phyloP scores from a whole-genome alignment of 2,113 vertebrate genomes.

The Gila orcuttii region DNA sequence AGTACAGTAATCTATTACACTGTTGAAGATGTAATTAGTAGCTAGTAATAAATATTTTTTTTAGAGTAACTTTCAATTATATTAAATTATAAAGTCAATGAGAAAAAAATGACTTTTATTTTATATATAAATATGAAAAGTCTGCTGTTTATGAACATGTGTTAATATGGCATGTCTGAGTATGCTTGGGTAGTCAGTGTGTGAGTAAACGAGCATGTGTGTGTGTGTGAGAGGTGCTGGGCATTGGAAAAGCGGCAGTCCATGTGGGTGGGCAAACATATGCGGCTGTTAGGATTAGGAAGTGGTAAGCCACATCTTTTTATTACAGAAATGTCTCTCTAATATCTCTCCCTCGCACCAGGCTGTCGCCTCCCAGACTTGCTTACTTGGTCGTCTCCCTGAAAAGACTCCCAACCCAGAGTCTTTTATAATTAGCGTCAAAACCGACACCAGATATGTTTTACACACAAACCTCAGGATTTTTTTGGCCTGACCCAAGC shows the following conservation, averaged over 20 bases:
- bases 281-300: slow-evolving; percentile 81
- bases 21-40: no score
- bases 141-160: slow-evolving; percentile 23
- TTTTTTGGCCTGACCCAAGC: slow-evolving; percentile 27
- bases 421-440: slow-evolving; percentile 59
- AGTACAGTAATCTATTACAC: no score
- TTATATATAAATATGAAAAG: background rate
- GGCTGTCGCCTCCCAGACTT: slow-evolving; percentile 52
- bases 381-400: slow-evolving; percentile 52
- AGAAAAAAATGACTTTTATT: background rate
- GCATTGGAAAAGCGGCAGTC: slow-evolving; percentile 59
- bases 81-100: background rate
- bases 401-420: slow-evolving; percentile 40
- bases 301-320: slow-evolving; percentile 88
- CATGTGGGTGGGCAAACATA: slow-evolving; percentile 85
- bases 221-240: slow-evolving; percentile 24
- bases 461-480: slow-evolving; percentile 51
- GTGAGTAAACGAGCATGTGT: slow-evolving; percentile 8
- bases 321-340: slow-evolving; percentile 81
- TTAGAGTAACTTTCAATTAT: background rate
- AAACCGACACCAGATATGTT: slow-evolving; percentile 59
- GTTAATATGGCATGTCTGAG: background rate
- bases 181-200: slow-evolving; percentile 14
- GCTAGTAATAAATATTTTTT: no score
- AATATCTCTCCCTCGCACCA: slow-evolving; percentile 69